phyloP scores from a whole-genome alignment of 2,113 vertebrate species.

The Lucifuga dentata region DNA sequence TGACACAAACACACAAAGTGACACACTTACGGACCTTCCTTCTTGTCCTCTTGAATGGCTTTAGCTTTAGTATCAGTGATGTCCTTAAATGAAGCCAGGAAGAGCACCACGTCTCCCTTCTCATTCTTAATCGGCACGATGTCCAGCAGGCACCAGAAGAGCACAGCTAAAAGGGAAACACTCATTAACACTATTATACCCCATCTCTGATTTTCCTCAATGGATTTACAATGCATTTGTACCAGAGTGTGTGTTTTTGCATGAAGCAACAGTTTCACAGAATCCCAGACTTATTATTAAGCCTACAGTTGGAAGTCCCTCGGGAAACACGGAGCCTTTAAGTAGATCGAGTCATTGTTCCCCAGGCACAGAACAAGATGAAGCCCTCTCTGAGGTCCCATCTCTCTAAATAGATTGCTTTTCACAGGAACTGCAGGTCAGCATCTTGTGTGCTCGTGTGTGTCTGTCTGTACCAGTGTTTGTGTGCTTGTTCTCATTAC shows the following conservation, averaged over 20 bases:
- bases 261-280: constrained; percentile 31
- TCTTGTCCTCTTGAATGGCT: constrained; percentile 92
- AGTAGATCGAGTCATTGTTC: constrained; percentile 56
- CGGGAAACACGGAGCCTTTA: constrained; percentile 49
- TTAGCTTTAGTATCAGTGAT: constrained; percentile 96
- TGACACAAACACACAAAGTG: constrained; percentile 1
- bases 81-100: constrained; percentile 97
- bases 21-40: constrained; percentile 87
- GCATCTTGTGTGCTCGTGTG: constrained; percentile 13
- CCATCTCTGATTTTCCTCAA: constrained; percentile 12
- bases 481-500: background rate
- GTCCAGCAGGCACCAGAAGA: constrained; percentile 98
- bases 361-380: constrained; percentile 41
- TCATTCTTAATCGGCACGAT: constrained; percentile 99
- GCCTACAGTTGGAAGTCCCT: constrained; percentile 42
- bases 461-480: constrained; percentile 10
- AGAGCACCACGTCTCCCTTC: constrained; percentile 98
- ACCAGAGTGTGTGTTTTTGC: background rate
- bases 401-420: constrained; percentile 59
- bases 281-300: constrained; percentile 51
- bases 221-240: constrained; percentile 1
- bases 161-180: constrained; percentile 81
- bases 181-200: constrained; percentile 33
- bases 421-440: constrained; percentile 37
- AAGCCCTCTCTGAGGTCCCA: constrained; percentile 49